Base-by-base conservation (phyloP, 2,797 vertebrate genomes). In the Poeciliopsis presidionis region DNA sequence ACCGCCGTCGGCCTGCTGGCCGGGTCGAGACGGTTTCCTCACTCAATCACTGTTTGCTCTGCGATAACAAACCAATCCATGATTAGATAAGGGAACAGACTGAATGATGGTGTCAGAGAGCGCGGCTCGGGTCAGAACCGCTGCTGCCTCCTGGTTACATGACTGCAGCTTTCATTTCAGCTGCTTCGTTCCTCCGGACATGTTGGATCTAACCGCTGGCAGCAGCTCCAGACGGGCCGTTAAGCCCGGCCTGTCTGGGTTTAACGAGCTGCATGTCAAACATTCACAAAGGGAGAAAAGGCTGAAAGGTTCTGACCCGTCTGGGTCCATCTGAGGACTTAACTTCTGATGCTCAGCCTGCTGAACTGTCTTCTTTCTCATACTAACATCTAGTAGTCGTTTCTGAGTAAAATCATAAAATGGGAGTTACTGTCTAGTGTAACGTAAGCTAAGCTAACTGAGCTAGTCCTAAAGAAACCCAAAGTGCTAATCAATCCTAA, bases 61-160 rank as follows among this genome's bases (percentile, higher is more conserved):
- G 25, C 41, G 73, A 80, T 75, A 43, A 75, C 6, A 2, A 25
- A 5, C n/a, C 33, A 61, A 14, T 41, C 22, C 14, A 0, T 16
- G 73, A 71, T 75, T 80, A 72, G 65, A 72, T 80, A 80, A 59
- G 16, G 43, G 20, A 74, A 1, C 18, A 4, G 33, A 20, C 5
- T 20, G 55, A 59, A 72, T 72, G 76, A 61, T 61, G 36, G 57
- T 46, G 53, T 25, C 18, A 9, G 4, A 22, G 30, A 51, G 7
- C 63, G 22, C 2, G 18, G 4, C 36, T 4, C 53, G 53, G 25
- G 25, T 57, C 53, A 53, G 51, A 53, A 53, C 22, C 51, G 51
- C 51, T 53, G 51, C 49, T 47, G 46, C 16, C 5, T 46, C 45
- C 45, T 46, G 45, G 45, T 46, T 46, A 4, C 4, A 46, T 46